Evolutionary conservation across 2,797 vertebrate species (phyloP).

Genomic region (Ctenochaetus hawaiiensis): DNA sequence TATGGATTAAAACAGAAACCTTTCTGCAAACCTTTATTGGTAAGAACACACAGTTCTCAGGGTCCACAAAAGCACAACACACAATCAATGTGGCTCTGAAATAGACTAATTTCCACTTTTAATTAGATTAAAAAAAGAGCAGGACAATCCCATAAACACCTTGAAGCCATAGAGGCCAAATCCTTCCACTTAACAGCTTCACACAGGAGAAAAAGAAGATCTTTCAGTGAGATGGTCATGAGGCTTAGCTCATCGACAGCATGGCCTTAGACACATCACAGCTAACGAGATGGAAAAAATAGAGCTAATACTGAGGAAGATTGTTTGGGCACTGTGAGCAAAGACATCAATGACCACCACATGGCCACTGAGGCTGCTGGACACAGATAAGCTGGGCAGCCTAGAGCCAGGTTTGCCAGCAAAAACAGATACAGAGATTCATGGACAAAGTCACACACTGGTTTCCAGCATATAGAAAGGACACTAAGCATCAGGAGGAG

Average conservation of each 20-base stretch:
- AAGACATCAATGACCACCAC: slow-evolving; percentile 14
- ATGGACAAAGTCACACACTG: background rate
- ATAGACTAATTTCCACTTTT: slow-evolving; percentile 10
- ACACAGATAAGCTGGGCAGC: slow-evolving; percentile 13
- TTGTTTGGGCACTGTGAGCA: background rate
- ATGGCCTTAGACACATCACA: slow-evolving; percentile 3
- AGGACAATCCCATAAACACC: slow-evolving; percentile 11
- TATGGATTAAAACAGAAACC: background rate
- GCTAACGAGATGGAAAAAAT: background rate
- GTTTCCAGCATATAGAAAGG: background rate
- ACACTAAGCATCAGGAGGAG: slow-evolving; percentile 2
- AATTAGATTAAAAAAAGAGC: slow-evolving; percentile 21
- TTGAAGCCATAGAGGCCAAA: slow-evolving; percentile 19
- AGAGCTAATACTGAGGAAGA: background rate
- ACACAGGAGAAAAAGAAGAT: background rate
- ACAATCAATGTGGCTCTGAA: background rate
- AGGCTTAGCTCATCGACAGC: slow-evolving; percentile 1
- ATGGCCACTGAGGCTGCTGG: slow-evolving; percentile 4
- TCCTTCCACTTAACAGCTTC: slow-evolving; percentile 3
- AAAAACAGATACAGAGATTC: background rate
- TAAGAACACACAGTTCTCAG: background rate
- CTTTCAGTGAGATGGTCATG: background rate
- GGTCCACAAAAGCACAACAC: slow-evolving; percentile 14
- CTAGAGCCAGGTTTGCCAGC: background rate
- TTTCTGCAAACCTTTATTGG: background rate